These are phyloP conservation scores for Timandra comae DNA, from an alignment of 2,888 invertebrate species.

Conservation along the genomic window DNA sequence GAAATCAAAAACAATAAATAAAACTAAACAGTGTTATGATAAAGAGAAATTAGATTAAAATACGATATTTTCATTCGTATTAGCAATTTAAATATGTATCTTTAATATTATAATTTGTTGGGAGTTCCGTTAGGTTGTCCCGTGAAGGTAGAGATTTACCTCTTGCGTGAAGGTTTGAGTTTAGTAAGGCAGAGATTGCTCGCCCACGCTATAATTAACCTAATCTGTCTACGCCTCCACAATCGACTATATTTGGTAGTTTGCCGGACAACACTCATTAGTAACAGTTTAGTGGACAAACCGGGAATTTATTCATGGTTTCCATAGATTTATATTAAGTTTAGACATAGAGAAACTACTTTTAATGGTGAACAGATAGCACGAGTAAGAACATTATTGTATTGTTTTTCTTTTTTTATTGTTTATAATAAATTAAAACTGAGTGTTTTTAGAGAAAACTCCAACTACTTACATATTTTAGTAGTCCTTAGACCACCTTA, in stretches of 20 bases:
- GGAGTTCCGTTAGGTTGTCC: slow-evolving; percentile 18
- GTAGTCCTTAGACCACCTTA: too few species aligned
- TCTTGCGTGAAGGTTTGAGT: slow-evolving; percentile 2
- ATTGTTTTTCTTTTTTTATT: too few species aligned
- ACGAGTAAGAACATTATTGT: too few species aligned
- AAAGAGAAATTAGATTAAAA: background rate
- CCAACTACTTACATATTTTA: too few species aligned
- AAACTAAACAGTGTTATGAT: background rate
- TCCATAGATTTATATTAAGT: too few species aligned
- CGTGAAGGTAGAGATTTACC: background rate
- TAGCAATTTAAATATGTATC: slow-evolving; percentile 14
- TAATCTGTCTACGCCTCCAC: slow-evolving; percentile 23
- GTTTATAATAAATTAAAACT: too few species aligned
- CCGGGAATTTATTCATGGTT: too few species aligned
- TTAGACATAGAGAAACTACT: too few species aligned
- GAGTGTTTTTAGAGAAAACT: too few species aligned
- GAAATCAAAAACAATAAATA: too few species aligned
- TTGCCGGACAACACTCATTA: slow-evolving; percentile 21
- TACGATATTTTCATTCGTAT: slow-evolving; percentile 6
- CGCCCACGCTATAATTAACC: slow-evolving; percentile 23
- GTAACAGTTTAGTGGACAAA: slow-evolving; percentile 15
- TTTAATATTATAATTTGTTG: slow-evolving; percentile 18
- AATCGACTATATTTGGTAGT: slow-evolving; percentile 17
- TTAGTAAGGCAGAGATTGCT: slow-evolving; percentile 4
- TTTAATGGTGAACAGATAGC: too few species aligned